These are phyloP conservation scores for Rhamnusium bicolor DNA, from an alignment of 2,888 invertebrate genomes.

Conservation along the genomic window DNA sequence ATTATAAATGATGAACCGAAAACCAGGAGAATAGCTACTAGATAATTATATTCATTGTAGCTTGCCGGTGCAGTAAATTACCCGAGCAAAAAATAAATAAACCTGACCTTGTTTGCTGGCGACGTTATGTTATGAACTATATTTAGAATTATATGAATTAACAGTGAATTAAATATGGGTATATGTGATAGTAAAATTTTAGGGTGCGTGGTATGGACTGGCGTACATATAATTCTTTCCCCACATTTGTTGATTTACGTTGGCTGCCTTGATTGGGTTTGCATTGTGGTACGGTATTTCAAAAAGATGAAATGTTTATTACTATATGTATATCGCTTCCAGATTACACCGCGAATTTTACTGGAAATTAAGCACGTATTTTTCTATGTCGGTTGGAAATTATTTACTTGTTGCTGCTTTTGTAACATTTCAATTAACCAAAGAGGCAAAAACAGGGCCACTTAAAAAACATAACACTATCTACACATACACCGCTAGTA, in stretches of 20 bases:
- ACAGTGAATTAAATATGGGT: constrained; percentile 33
- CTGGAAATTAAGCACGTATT: constrained; percentile 36
- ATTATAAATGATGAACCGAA: too few relatives aligned
- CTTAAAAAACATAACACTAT: not conserved
- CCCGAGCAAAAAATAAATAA: not conserved
- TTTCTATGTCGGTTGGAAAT: not conserved
- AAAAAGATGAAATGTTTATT: constrained; percentile 56
- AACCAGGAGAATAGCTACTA: too few relatives aligned
- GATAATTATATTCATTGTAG: too few relatives aligned
- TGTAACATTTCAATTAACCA: not conserved
- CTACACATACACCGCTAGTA: not conserved
- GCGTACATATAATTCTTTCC: constrained; percentile 50
- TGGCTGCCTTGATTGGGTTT: constrained; percentile 52
- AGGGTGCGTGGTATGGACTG: constrained; percentile 23
- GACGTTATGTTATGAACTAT: not conserved
- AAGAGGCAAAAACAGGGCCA: not conserved
- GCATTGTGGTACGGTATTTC: constrained; percentile 53
- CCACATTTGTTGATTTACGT: constrained; percentile 50
- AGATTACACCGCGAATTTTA: constrained; percentile 42
- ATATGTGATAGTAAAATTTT: constrained; percentile 29
- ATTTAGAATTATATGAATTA: not conserved
- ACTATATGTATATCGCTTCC: constrained; percentile 41
- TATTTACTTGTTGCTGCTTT: not conserved
- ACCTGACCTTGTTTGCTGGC: not conserved
- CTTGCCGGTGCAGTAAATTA: not conserved